Evolutionary conservation across 2,888 invertebrate species (phyloP).

Genomic region (Drosophila buzzatii): DNA sequence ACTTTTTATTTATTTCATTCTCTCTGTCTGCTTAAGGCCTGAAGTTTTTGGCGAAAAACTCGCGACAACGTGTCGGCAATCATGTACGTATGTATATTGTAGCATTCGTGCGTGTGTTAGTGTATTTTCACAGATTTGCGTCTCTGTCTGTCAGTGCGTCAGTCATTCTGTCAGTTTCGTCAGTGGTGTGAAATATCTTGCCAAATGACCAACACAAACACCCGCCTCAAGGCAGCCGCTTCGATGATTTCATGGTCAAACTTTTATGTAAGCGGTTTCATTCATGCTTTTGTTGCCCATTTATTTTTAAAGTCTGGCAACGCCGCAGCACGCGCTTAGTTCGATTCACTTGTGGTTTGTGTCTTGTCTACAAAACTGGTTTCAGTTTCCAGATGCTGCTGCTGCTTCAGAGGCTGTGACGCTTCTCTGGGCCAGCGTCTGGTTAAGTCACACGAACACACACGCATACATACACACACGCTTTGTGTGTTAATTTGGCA

Average conservation of each 20-base stretch:
- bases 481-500: slow-evolving; percentile 72
- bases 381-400: slow-evolving; percentile 39
- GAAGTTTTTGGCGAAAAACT: slow-evolving; percentile 32
- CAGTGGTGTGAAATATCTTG: slow-evolving; percentile 71
- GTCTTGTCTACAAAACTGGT: slow-evolving; percentile 73
- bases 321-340: slow-evolving; percentile 22
- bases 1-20: slow-evolving; percentile 23
- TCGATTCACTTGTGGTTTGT: slow-evolving; percentile 50
- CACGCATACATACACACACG: slow-evolving; percentile 3
- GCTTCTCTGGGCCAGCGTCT: slow-evolving; percentile 41
- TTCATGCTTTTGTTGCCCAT: slow-evolving; percentile 38
- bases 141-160: slow-evolving; percentile 38
- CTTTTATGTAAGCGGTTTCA: slow-evolving; percentile 40
- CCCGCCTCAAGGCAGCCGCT: slow-evolving; percentile 57
- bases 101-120: not conserved
- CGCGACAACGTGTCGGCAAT: slow-evolving; percentile 25
- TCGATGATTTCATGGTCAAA: slow-evolving; percentile 61
- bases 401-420: slow-evolving; percentile 28
- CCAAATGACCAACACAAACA: slow-evolving; percentile 74
- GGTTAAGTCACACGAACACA: slow-evolving; percentile 35
- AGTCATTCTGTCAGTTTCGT: slow-evolving; percentile 35
- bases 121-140: slow-evolving; percentile 57
- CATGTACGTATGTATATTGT: slow-evolving; percentile 6
- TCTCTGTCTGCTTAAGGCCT: slow-evolving; percentile 32
- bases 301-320: slow-evolving; percentile 57